phyloP scores from a whole-genome alignment of 1,140 invertebrate genomes.

The Galendromus occidentalis region DNA sequence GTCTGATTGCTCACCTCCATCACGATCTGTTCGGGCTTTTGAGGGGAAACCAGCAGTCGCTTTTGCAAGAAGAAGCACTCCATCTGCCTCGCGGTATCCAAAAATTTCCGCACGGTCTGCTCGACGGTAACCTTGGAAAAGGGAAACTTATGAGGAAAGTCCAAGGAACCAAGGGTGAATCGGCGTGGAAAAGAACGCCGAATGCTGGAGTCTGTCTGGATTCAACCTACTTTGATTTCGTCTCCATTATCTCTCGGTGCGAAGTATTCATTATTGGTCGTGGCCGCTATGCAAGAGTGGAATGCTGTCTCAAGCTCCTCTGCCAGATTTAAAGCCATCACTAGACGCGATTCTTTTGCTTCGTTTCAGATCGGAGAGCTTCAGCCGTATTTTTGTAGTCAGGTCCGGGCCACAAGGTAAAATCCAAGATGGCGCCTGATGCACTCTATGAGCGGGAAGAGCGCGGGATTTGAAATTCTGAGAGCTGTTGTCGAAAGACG shows the following conservation, averaged over 20 bases:
- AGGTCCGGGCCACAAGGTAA: too few relatives aligned
- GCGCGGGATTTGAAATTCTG: too few relatives aligned
- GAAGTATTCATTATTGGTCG: conserved; percentile 58
- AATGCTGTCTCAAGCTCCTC: conserved; percentile 26
- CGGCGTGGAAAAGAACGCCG: conserved; percentile 17
- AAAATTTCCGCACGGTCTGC: conserved; percentile 54
- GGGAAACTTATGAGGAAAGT: conserved; percentile 17
- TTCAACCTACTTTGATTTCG: neutral
- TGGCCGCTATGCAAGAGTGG: conserved; percentile 56
- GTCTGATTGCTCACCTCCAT: conserved; percentile 42
- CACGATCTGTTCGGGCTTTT: conserved; percentile 73
- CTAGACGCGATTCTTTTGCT: neutral
- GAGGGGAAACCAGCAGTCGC: conserved; percentile 60
- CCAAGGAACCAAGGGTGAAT: neutral
- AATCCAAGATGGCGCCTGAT: too few relatives aligned
- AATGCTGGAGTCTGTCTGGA: conserved; percentile 27
- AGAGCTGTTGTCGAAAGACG: too few relatives aligned
- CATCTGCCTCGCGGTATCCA: conserved; percentile 73
- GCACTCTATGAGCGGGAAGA: too few relatives aligned
- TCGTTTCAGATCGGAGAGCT: too few relatives aligned
- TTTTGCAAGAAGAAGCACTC: conserved; percentile 86
- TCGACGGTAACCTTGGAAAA: conserved; percentile 67
- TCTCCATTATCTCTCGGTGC: conserved; percentile 32
- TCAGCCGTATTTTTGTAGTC: too few relatives aligned
- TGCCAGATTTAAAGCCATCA: conserved; percentile 14